A percentile compares a stretch with the other conserved stretches of the same genome.
These are phyloP conservation scores for Melanostigma gelatinosum DNA, from an alignment of 2,113 vertebrate genomes.

Conservation along the genomic window DNA sequence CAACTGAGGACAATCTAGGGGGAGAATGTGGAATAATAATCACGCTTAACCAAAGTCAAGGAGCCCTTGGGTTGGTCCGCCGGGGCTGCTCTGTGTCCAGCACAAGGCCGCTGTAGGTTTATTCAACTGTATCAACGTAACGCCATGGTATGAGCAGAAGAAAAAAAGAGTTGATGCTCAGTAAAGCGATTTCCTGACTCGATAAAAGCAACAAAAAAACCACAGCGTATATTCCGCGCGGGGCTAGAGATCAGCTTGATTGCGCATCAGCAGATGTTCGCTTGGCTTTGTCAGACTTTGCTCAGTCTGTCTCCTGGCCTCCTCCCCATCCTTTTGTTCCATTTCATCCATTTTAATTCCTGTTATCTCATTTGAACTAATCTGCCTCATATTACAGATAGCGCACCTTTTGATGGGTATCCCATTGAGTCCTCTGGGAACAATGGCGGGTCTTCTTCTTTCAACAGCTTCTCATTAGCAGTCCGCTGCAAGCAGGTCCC, in stretches of 20 bases:
- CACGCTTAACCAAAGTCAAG: background rate
- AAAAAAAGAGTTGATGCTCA: background rate
- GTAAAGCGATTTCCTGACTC: background rate
- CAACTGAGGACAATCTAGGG: no score
- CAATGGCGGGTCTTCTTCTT: slow-evolving; percentile 42
- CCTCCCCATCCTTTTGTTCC: slow-evolving; percentile 52
- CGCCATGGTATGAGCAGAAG: no score
- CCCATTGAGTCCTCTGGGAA: slow-evolving; percentile 62
- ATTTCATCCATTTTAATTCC: slow-evolving; percentile 60
- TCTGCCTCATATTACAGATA: slow-evolving; percentile 66
- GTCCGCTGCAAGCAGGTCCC: slow-evolving; percentile 13
- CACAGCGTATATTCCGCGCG: background rate
- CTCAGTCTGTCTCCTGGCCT: slow-evolving; percentile 33
- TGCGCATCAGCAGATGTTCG: slow-evolving; percentile 56
- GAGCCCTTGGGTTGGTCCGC: slow-evolving; percentile 17
- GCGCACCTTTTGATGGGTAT: slow-evolving; percentile 59
- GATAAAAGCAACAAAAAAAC: slow-evolving; percentile 25
- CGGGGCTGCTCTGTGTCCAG: background rate
- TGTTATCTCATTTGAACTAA: slow-evolving; percentile 63
- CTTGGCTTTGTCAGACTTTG: slow-evolving; percentile 48
- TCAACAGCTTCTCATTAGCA: slow-evolving; percentile 53
- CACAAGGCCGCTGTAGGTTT: background rate
- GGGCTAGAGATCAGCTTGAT: slow-evolving; percentile 56
- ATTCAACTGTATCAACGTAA: slow-evolving; percentile 15
- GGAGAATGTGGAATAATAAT: background rate